Evolutionary conservation across 2,797 vertebrate genomes (phyloP), one percentile per base, ranked within the genome.

Genomic region (Rhinichthys osculus): DNA sequence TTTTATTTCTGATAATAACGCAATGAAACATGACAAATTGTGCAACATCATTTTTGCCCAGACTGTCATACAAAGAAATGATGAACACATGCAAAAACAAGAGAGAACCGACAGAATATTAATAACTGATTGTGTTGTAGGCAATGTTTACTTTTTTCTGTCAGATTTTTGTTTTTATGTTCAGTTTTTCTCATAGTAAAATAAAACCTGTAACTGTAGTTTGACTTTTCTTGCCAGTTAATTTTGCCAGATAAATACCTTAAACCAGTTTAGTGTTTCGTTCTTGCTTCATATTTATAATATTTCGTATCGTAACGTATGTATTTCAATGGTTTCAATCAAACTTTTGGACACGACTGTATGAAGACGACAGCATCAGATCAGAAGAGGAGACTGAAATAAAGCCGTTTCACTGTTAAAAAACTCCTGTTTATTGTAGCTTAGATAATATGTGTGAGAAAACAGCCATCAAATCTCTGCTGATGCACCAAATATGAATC

Each of bases 371-470:
- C 8, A 2, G 40, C 40, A 2, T 42, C 8, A 0, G 40, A 42
- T 27, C 2, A 3, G 33, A 35, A 30, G 30, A 30, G 30, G 30
- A 30, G 30, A 30, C 30, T 30, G 30, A 1, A 30, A 30, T 30
- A 30, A 30, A 30, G 30, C 30, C 30, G 10, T 23, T 23, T n/a
- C 17, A 59, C n/a, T n/a, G 1, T 93, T 90, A 90, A 93, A 90
- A 84, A 82, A 88, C 78, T 85, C 13, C 62, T 81, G 74, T 74
- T 69, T 87, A 86, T 85, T 14, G 40, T 78, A 38, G 5, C 30
- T 30, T 1, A 30, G 30, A 30, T 30, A 30, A 30, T 30, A 30
- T 30, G 30, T 30, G 30, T 38, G 73, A 54, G 30, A 76, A 76
- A 76, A 76, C 17, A 35, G 17, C 23, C 50, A 21, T 62, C 57